Conservation (phyloP, 2,797 vertebrate genomes). For the Cyprinella venusta region DNA sequence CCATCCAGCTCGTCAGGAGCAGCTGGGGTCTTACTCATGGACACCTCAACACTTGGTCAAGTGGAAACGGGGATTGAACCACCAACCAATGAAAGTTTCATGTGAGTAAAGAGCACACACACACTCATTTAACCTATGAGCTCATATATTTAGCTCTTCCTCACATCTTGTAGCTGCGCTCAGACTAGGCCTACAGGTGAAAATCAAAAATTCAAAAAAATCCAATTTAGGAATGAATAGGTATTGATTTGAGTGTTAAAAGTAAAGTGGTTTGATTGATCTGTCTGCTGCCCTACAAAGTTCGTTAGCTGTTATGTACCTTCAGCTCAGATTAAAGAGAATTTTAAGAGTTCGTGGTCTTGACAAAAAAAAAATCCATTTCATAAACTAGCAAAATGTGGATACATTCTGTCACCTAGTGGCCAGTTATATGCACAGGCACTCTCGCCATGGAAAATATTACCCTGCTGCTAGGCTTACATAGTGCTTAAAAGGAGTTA, state of each 20-base stretch:
- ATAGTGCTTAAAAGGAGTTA: neutral
- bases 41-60: no score
- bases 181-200: slow-evolving; percentile 53
- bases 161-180: slow-evolving; percentile 63
- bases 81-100: slow-evolving; percentile 21
- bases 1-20: no score
- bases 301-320: slow-evolving; percentile 61
- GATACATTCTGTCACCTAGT: slow-evolving; percentile 74
- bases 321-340: slow-evolving; percentile 19
- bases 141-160: slow-evolving; percentile 58
- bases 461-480: no score
- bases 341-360: neutral
- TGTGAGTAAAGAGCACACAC: slow-evolving; percentile 13
- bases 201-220: slow-evolving; percentile 66
- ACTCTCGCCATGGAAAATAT: slow-evolving; percentile 4
- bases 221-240: slow-evolving; percentile 66
- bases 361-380: slow-evolving; percentile 1
- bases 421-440: slow-evolving; percentile 49
- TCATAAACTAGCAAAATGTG: slow-evolving; percentile 9
- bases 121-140: neutral
- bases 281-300: slow-evolving; percentile 56
- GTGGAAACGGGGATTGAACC: no score
- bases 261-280: slow-evolving; percentile 68
- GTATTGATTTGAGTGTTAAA: slow-evolving; percentile 73
- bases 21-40: no score